These are phyloP conservation scores for Orthonyx spaldingii DNA, from an alignment of 2,113 vertebrate species.

Conservation along the genomic window DNA sequence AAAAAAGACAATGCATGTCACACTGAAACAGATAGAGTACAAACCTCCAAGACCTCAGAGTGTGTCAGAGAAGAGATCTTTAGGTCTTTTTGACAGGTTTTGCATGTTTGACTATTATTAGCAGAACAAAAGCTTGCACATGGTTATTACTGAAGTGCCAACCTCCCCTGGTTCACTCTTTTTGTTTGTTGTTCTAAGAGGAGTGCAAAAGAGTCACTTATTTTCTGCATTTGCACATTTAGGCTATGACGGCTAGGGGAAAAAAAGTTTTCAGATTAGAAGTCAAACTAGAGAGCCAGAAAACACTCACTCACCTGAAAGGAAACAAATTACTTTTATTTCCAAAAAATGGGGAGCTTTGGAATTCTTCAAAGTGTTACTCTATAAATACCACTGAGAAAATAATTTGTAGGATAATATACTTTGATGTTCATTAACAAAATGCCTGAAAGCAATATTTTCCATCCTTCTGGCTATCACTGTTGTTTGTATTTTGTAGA, in stretches of 20 bases:
- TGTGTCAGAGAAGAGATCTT: constrained; percentile 41
- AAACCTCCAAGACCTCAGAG: constrained; percentile 31
- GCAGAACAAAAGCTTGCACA: background rate
- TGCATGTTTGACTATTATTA: constrained; percentile 55
- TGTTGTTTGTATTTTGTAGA: background rate
- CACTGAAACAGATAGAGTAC: constrained; percentile 50
- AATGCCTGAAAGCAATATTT: background rate
- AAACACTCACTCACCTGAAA: background rate
- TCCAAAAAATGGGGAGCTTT: background rate
- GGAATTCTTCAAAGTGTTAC: background rate
- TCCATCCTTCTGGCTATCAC: background rate
- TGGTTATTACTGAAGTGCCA: constrained; percentile 31
- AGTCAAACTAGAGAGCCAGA: background rate
- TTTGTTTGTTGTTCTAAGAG: background rate
- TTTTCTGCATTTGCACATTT: background rate
- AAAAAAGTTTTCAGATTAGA: background rate
- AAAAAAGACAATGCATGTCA: constrained; percentile 54
- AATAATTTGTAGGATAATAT: background rate
- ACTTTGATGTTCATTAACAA: background rate
- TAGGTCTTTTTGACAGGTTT: constrained; percentile 54
- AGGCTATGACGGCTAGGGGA: background rate
- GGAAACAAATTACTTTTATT: background rate
- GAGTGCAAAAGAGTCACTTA: background rate
- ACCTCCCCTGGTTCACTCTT: background rate
- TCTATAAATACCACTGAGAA: background rate